phyloP scores from a whole-genome alignment of 1,140 invertebrate species.

The Pseudomyrmex flavicornis region DNA sequence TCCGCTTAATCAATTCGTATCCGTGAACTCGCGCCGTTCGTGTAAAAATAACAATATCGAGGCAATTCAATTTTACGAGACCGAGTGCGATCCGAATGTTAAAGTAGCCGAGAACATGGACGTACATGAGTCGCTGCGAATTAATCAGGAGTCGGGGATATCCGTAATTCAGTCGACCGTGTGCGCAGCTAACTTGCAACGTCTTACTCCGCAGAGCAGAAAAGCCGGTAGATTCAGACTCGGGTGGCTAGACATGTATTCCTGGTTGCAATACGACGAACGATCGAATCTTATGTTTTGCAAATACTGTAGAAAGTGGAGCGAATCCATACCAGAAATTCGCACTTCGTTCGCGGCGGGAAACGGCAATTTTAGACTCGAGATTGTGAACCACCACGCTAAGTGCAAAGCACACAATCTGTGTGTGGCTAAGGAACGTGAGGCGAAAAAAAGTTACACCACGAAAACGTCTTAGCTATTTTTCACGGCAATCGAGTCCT shows the following conservation, averaged over 20 bases:
- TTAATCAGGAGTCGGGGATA: constrained; percentile 78
- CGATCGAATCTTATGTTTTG: constrained; percentile 89
- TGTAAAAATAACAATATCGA: constrained; percentile 25
- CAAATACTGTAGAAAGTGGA: constrained; percentile 90
- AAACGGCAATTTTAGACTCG: constrained; percentile 90
- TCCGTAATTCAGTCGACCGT: constrained; percentile 84
- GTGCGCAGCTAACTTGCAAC: constrained; percentile 59
- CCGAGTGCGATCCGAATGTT: constrained; percentile 41
- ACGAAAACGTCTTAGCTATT: constrained; percentile 48
- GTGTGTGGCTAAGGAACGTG: constrained; percentile 86
- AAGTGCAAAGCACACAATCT: constrained; percentile 91
- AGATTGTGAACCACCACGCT: constrained; percentile 92
- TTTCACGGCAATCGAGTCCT: background rate
- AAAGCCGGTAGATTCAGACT: constrained; percentile 88
- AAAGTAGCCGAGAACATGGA: constrained; percentile 33
- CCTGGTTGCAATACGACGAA: constrained; percentile 90
- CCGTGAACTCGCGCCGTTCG: constrained; percentile 31
- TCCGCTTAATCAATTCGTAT: constrained; percentile 43
- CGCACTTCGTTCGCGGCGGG: constrained; percentile 90
- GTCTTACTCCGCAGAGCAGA: constrained; percentile 73
- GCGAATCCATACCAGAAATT: constrained; percentile 88
- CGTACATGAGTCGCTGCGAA: constrained; percentile 52
- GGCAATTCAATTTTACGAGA: background rate
- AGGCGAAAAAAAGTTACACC: constrained; percentile 55
- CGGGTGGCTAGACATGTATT: constrained; percentile 88